Conservation (phyloP, 2,888 invertebrate genomes). For the Plutella xylostella region DNA sequence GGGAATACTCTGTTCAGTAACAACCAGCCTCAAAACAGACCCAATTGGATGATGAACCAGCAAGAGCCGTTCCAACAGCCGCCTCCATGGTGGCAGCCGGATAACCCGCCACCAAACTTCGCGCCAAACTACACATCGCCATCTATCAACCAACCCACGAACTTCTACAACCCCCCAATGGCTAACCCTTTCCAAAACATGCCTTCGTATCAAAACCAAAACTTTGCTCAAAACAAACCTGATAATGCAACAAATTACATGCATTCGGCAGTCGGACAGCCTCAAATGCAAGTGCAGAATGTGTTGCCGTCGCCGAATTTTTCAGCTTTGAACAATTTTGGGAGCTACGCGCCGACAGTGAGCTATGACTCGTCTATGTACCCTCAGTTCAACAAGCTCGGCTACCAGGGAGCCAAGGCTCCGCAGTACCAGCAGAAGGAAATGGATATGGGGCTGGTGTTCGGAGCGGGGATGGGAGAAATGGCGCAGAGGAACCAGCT, state of each 20-base stretch:
- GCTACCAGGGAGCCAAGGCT: constrained; percentile 34
- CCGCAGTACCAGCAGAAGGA: constrained; percentile 34
- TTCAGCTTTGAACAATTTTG: constrained; percentile 41
- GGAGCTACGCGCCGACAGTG: constrained; percentile 33
- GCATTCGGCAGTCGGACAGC: neutral
- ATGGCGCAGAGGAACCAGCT: too few species aligned
- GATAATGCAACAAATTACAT: neutral
- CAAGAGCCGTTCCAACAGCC: constrained; percentile 33
- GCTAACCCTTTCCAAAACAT: constrained; percentile 6
- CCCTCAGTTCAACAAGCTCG: constrained; percentile 45
- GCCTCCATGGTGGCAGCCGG: constrained; percentile 47
- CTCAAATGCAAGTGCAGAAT: too few species aligned
- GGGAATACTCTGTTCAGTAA: constrained; percentile 11
- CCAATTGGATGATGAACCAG: constrained; percentile 26
- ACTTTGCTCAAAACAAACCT: neutral
- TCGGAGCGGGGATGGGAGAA: constrained; percentile 22
- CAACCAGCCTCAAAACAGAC: constrained; percentile 20
- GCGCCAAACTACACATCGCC: constrained; percentile 10
- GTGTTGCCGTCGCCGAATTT: constrained; percentile 43
- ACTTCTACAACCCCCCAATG: constrained; percentile 20
- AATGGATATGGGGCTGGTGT: constrained; percentile 34
- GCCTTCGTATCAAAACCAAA: neutral
- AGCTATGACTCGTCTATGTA: constrained; percentile 55
- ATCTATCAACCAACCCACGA: constrained; percentile 30
- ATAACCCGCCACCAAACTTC: constrained; percentile 30